Base-by-base conservation (phyloP, 1,140 invertebrate species). In the Lepidotrigona ventralis region DNA sequence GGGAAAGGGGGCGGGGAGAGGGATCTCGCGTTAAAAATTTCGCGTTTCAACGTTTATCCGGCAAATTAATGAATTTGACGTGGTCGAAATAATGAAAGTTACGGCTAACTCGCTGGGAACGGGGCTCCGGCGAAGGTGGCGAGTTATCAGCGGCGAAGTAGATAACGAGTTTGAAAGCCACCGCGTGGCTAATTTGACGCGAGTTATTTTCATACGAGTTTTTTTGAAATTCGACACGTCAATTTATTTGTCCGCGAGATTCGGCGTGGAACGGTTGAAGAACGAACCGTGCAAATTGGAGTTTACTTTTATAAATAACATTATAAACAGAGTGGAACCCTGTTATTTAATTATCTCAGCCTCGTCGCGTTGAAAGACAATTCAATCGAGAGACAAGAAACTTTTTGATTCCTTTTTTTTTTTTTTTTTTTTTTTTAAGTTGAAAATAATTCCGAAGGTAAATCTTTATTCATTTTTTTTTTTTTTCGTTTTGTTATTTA, bases 121-220 rank as follows among this genome's bases (percentile, higher is more conserved):
- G 72, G 26, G 63, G 68, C n/a, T 76, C n/a, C n/a, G 80, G 53
- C 1, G 72, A 76, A 76, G 80, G 80, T 81, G 80, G n/a, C 70
- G 46, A 81, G 79, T 81, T 76, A 81, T 81, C 80, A 75, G 63
- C 14, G 23, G 8, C 63, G 17, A 81, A 53, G 39, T 11, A 76
- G 80, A 81, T 81, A 81, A 81, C 80, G 63, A 69, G 53, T 81
- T 76, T 39, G 72, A 68, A 81, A 69, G 72, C 80, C 5, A 29
- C 29, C 70, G 70, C 70, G 70, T 73, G 46, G 70, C 70, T 33
- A 72, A 81, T 73, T 73, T 51, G 39, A 81, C 70, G 15, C 39
- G 14, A 26, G 70, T 80, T 72, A 72, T 63, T 79, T 79, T 63
- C 19, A 72, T 26, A 53, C n/a, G 26, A 8, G 69, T 63, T 80